These are phyloP conservation scores for Hypomesus transpacificus DNA, from an alignment of 2,113 vertebrate genomes.

Conservation along the genomic window DNA sequence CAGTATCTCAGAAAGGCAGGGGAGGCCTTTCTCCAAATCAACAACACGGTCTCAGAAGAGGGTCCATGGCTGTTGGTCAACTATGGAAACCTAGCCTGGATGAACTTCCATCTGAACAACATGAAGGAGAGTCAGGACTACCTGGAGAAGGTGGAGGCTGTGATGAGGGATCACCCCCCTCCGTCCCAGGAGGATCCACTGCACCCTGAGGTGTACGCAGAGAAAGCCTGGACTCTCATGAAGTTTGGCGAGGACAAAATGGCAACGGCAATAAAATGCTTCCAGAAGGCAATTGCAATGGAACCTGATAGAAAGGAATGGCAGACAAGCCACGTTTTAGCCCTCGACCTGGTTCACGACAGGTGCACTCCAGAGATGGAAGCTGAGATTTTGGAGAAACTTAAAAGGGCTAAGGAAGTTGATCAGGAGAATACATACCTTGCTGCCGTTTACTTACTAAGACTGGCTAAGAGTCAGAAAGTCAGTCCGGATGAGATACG, in stretches of 20 bases:
- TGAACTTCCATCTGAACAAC: no score
- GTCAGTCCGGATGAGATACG: slow-evolving; percentile 9
- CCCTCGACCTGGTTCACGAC: background rate
- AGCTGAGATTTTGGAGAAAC: slow-evolving; percentile 8
- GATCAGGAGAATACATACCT: slow-evolving; percentile 50
- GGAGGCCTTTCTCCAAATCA: slow-evolving; percentile 45
- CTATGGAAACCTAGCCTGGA: no score
- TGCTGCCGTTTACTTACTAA: background rate
- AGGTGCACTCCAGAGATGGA: background rate
- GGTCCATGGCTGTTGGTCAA: no score
- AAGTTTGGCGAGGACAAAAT: slow-evolving; percentile 17
- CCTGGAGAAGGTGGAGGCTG: no score
- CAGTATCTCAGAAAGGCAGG: slow-evolving; percentile 40
- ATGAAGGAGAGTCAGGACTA: no score
- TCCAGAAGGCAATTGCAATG: slow-evolving; percentile 56
- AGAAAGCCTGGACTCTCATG: slow-evolving; percentile 66
- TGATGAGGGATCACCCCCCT: slow-evolving; percentile 28
- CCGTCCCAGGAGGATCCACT: slow-evolving; percentile 32
- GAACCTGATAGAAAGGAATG: slow-evolving; percentile 54
- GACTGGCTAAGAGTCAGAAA: background rate
- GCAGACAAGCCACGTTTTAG: slow-evolving; percentile 31
- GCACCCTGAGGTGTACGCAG: slow-evolving; percentile 56
- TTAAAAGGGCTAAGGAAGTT: slow-evolving; percentile 27
- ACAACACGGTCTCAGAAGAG: no score
- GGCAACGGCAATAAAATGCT: slow-evolving; percentile 35